Evolutionary conservation across 2,113 vertebrate species (phyloP), one percentile per base, ranked within the genome.

Genomic region (Stercorarius parasiticus): DNA sequence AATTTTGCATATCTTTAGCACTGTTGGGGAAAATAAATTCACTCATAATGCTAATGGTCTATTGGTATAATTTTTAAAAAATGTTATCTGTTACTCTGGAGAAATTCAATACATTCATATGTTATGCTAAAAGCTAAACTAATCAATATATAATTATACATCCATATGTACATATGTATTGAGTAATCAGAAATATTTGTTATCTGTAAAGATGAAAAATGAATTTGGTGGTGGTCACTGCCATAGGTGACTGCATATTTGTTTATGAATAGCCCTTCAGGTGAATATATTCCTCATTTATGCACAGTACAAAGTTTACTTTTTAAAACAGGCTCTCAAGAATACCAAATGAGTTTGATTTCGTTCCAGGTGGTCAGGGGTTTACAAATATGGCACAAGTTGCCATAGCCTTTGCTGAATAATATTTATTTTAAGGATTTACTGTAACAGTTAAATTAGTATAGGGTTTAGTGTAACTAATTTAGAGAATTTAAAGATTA

Each of bases 1-100:
- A 98, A 98, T 96, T 98, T 98, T 98, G 98, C 99, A 98, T 98
- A 98, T 99, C 98, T 99, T 98, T 98, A 99, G 98, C 98, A 98
- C 98, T 98, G 96, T 97, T 98, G 97, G 98, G 98, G 96, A 97
- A 98, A 98, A 98, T 98, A 98, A 98, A 98, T 98, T 97, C 94
- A 96, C 97, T 97, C 69, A 13, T 97, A 97, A 95, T 98, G 96
- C 97, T 98, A 98, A 98, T 98, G 95, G 96, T 96, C 95, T 97
- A 93, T 98, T 97, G 97, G 96, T 98, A 85, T 97, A 97, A 95
- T 98, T 97, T 97, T 78, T 62, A 53, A 96, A 97, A 98, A 96
- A 93, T 87, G 97, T 93, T 98, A 94, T 97, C 65, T 97, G 86
- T 97, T 97, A 92, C 95, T 97, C 95, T 95, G 65, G 97, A 97